Percentiles rank a stretch among this genome's conserved stretches.
Evolutionary conservation across 1,140 invertebrate species (phyloP).

Genomic region (Diplogasteroides magnus): DNA sequence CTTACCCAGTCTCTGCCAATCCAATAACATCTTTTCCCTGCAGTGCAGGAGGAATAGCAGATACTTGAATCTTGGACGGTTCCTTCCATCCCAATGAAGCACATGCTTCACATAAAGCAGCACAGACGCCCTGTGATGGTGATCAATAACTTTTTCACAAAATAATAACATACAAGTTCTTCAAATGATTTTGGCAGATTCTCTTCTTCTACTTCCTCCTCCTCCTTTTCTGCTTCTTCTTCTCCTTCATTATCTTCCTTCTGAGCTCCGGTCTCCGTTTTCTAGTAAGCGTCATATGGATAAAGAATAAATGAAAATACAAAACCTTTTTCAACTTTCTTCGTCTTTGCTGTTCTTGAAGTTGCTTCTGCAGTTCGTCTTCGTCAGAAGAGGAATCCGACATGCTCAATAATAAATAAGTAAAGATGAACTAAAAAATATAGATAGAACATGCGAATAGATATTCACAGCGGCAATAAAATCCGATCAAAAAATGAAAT

Average conservation of each 20-base stretch:
- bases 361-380: slow-evolving; percentile 14
- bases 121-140: slow-evolving; percentile 76
- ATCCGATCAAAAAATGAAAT: too few species aligned
- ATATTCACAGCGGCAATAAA: too few species aligned
- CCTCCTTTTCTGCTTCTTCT: slow-evolving; percentile 31
- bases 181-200: slow-evolving; percentile 36
- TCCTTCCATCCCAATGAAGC: slow-evolving; percentile 83
- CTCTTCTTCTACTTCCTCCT: too few species aligned
- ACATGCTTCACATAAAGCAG: slow-evolving; percentile 83
- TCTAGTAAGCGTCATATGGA: neutral
- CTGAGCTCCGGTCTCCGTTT: neutral
- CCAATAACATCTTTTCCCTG: slow-evolving; percentile 92
- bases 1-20: slow-evolving; percentile 87
- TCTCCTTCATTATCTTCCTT: neutral
- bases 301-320: neutral
- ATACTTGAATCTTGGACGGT: slow-evolving; percentile 88
- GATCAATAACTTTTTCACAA: too few species aligned
- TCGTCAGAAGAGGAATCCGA: slow-evolving; percentile 26
- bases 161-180: slow-evolving; percentile 34
- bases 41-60: slow-evolving; percentile 82
- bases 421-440: neutral
- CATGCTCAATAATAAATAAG: slow-evolving; percentile 10
- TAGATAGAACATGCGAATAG: too few species aligned
- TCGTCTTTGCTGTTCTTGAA: slow-evolving; percentile 1
- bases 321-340: slow-evolving; percentile 13